Evolutionary conservation across 2,797 vertebrate genomes (phyloP), one percentile per base, ranked within the genome.

Genomic region (Rhinichthys osculus): DNA sequence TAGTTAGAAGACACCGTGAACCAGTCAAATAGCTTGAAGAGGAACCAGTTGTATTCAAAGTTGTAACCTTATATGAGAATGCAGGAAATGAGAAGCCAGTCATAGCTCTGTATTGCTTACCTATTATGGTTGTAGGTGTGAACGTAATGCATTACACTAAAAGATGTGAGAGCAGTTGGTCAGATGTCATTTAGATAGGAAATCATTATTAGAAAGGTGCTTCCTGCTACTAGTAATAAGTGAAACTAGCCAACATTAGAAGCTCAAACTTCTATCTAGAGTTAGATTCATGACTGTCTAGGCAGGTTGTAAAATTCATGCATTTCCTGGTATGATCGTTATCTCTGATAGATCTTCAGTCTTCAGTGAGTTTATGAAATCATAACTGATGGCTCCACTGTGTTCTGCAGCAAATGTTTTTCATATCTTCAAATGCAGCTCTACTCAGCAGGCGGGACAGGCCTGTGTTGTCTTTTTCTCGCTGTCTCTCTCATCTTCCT

Each of bases 401-500:
- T 85, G 52, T 44, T 54, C 21, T 72, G 42, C 2, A 0, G 9
- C 14, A 62, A 71, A 69, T 70, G 62, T 71, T 86, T 81, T 67
- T 66, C 7, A 33, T 23, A 77, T 66, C 44, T 67, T 85, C 38
- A 47, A 78, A 78, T 4, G 19, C 74, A 70, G 7, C 52, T 78
- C 35, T 6, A 19, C 30, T 69, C 59, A 70, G 42, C 64, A 70
- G 62, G 54, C 44, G 17, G 44, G 73, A 17, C 59, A 77, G 73
- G 62, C 72, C 44, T 84, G 47, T 19, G 64, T 77, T 21, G 38
- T 44, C 54, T 64, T 78, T 84, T 35, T 84, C 30, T 78, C 16
- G 17, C 64, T 57, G 10, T 84, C 64, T 71, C 23, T 72, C 69
- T 57, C 16, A 54, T 72, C 83, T 85, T 85, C 40, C 72, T 67